Base-by-base conservation (phyloP, 2,797 vertebrate species). In the Cercopithecus hamlyni region DNA sequence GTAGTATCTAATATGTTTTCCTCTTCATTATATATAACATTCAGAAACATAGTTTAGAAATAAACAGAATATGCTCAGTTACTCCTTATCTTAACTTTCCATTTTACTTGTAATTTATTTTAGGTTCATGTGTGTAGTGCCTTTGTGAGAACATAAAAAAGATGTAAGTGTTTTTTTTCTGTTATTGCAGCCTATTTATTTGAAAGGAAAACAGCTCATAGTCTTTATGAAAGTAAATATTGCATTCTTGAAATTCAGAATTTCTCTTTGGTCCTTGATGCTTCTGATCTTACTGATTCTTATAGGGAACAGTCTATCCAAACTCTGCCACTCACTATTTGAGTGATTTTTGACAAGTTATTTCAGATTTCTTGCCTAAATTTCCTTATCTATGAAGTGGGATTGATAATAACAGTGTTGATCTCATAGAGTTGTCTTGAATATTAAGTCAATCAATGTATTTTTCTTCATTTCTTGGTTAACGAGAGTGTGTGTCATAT, bases 41-140 rank as follows among this genome's bases (percentile, higher is more conserved):
- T 83, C 30, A 91, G 75, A 86, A 79, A 6, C 7, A 61, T 93
- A 80, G 41, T 80, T 85, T 95, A 94, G 41, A 82, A 67, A 82
- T 64, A 87, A 75, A 75, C 73, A 88, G 92, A 92, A 87, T 76
- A 9, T 82, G 19, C 89, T 55, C 14, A 81, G 14, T 80, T 33
- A 87, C 87, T 86, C 11, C 45, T 88, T 79, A 33, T 30, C 20
- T 82, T 94, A 79, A 91, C 50, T 64, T 85, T 64, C 9, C 1
- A 84, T 61, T 94, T 96, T 73, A 33, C 4, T 95, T 27, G 41
- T 77, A 76, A 94, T 88, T 90, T 92, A 84, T 43, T 70, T 30
- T 88, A 55, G 55, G 83, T 73, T 81, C 50, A 73, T 67, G 50
- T 61, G 17, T 91, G 6, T 30, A 88, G 24, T 61, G 15, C 6